phyloP scores from a whole-genome alignment of 1,140 invertebrate species.

The Bombus breviceps region DNA sequence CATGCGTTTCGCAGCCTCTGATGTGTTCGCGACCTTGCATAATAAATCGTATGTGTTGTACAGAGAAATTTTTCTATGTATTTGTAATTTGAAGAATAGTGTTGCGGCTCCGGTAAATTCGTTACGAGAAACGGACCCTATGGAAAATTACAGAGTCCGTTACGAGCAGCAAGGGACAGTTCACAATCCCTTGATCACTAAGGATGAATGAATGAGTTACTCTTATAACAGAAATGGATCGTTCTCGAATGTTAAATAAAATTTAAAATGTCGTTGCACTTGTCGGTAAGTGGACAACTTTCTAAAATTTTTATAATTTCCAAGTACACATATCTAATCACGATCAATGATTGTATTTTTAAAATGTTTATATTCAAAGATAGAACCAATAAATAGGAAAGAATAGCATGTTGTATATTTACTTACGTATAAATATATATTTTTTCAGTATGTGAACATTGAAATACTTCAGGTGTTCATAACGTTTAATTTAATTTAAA shows the following conservation, averaged over 20 bases:
- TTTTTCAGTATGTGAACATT: background rate
- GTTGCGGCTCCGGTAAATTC: constrained; percentile 9
- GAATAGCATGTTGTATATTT: background rate
- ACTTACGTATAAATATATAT: background rate
- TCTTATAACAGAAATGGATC: background rate
- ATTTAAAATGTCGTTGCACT: background rate
- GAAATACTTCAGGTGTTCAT: background rate
- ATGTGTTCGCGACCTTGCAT: background rate
- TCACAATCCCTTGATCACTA: constrained; percentile 28
- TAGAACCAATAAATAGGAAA: background rate
- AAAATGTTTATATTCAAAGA: background rate
- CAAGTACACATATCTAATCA: background rate
- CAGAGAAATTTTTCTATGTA: background rate
- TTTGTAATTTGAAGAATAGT: background rate
- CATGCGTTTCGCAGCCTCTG: background rate
- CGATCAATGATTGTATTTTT: background rate
- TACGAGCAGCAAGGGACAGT: constrained; percentile 32
- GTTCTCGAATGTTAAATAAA: background rate
- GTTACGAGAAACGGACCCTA: constrained; percentile 22
- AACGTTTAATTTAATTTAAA: background rate
- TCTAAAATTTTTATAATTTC: background rate
- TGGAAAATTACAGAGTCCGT: constrained; percentile 66
- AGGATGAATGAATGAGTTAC: constrained; percentile 18
- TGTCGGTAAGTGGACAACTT: background rate
- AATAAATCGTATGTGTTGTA: background rate